Base-by-base conservation (phyloP, 1,140 invertebrate genomes). In the Campoletis sonorensis region DNA sequence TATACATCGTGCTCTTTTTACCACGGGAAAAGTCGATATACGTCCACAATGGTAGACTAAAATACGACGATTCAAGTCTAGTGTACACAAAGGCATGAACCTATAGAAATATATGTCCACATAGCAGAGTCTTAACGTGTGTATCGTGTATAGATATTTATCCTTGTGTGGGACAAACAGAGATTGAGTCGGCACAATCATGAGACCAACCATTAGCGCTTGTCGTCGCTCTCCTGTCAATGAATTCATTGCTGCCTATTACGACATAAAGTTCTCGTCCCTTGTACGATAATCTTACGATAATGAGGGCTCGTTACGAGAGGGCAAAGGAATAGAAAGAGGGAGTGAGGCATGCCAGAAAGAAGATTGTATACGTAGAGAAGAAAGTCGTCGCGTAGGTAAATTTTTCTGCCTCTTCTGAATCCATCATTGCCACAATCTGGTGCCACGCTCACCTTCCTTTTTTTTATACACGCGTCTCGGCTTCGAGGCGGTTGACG, bases 211-310 rank as follows among this genome's bases (percentile, higher is more conserved):
- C 86, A 88, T 89, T 89, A 88, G 67, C 67, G 84, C 85, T 86
- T 67, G 83, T 88, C 84, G 86, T 85, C 84, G 81, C 84, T 70
- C 30, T 30, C 26, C 30, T 85, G 87, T 87, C 87, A 89, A 89
- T 89, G 87, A 85, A 86, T 87, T 87, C 85, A 88, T 89, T 86
- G 87, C 83, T 83, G 84, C 80, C 85, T 84, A 88, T 89, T 88
- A 89, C 79, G 80, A 82, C 83, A 85, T 86, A 85, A 85, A 86
- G 83, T 85, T 83, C 86, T 77, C 75, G 18, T 76, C 82, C 88
- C 86, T 89, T 88, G 87, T 87, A 86, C 84, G 85, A 89, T 89
- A 89, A 89, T 89, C 88, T 89, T 86, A 84, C 84, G 86, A 88
- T 89, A 89, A 89, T 89, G 87, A 89, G 82, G 83, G 83, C 87